phyloP scores from a whole-genome alignment of 2,113 vertebrate species.

The Elaphurus davidianus region DNA sequence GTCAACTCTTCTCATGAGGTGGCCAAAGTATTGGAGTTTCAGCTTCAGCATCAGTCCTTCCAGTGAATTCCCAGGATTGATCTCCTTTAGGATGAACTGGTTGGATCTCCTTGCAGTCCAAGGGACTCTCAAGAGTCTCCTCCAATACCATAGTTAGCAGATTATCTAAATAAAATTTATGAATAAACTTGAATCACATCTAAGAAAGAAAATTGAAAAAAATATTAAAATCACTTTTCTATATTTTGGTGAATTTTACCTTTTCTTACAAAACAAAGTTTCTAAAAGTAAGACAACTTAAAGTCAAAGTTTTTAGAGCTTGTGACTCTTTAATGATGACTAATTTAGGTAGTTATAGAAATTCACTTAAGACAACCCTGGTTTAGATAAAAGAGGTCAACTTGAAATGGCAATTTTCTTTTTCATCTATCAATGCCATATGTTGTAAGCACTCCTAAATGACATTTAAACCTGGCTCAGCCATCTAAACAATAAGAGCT shows the following conservation, averaged over 20 bases:
- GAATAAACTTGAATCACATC: neutral
- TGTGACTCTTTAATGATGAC: constrained; percentile 59
- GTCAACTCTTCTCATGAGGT: too few species aligned
- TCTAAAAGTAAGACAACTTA: neutral
- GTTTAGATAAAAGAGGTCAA: constrained; percentile 56
- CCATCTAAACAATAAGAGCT: neutral
- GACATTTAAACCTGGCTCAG: constrained; percentile 20
- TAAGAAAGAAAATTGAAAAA: neutral
- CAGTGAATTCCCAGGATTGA: too few species aligned
- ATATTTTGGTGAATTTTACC: neutral
- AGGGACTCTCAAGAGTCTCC: too few species aligned
- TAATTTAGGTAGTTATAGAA: constrained; percentile 57
- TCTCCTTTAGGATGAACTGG: too few species aligned
- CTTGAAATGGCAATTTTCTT: constrained; percentile 66
- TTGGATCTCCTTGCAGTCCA: too few species aligned
- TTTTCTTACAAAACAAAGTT: constrained; percentile 27
- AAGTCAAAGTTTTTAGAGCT: constrained; percentile 35
- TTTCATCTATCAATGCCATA: constrained; percentile 69
- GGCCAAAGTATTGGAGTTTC: too few species aligned
- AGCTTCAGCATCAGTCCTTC: too few species aligned
- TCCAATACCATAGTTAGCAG: neutral
- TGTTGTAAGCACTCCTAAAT: constrained; percentile 57
- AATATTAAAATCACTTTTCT: neutral
- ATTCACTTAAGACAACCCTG: constrained; percentile 45
- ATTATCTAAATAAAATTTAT: neutral